Evolutionary conservation across 2,797 vertebrate genomes (phyloP).

Genomic region (Pseudocheirus occidentalis): DNA sequence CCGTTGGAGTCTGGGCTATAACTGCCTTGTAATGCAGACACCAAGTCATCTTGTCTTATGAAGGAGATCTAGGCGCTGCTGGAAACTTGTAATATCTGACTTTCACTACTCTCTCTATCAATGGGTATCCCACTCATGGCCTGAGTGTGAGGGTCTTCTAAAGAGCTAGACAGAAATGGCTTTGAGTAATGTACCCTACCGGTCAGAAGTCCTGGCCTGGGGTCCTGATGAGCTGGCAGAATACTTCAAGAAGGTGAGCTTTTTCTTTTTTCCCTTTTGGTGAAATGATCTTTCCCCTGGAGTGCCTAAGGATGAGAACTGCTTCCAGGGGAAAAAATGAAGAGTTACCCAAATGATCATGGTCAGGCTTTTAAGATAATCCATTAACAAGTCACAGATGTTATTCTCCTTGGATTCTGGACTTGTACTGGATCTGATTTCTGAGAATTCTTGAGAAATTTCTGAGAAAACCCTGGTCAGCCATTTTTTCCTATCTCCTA

Average conservation of each 20-base stretch:
- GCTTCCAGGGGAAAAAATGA: neutral
- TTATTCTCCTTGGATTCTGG: neutral
- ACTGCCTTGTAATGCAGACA: constrained; percentile 6
- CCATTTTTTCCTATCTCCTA: neutral
- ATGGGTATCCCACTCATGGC: neutral
- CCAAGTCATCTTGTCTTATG: neutral
- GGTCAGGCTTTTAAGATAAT: neutral
- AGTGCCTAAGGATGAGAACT: neutral
- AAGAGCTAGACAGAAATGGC: constrained; percentile 79
- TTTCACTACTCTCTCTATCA: neutral
- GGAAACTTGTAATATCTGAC: constrained; percentile 7
- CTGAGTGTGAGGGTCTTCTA: constrained; percentile 53
- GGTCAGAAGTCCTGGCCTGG: constrained; percentile 85
- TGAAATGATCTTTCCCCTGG: neutral
- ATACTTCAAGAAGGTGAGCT: constrained; percentile 86
- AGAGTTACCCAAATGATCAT: rapidly evolving
- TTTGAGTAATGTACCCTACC: constrained; percentile 82
- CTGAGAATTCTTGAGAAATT: neutral
- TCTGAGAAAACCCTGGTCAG: neutral
- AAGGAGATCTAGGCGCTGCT: neutral
- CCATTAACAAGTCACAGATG: neutral
- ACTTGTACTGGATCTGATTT: neutral
- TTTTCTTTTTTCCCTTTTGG: neutral
- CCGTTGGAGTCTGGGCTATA: constrained; percentile 72
- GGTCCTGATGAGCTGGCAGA: constrained; percentile 82